Evolutionary conservation across 2,888 invertebrate genomes (phyloP).

Genomic region (Melieria crassipennis): DNA sequence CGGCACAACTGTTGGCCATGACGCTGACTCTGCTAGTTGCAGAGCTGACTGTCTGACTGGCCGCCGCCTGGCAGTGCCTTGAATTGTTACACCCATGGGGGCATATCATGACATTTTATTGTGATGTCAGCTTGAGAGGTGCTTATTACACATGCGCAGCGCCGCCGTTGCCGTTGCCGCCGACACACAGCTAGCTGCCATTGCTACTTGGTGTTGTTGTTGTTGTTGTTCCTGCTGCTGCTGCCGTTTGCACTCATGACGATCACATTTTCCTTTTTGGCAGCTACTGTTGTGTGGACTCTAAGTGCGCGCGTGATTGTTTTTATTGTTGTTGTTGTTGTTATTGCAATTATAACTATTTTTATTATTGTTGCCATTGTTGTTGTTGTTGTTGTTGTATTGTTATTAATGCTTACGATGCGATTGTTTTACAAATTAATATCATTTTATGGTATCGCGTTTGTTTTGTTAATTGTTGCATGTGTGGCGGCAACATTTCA

Average conservation of each 20-base stretch:
- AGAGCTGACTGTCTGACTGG: no score
- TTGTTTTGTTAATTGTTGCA: slow-evolving; percentile 37
- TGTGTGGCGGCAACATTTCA: slow-evolving; percentile 30
- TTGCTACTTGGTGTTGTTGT: not conserved
- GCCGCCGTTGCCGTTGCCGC: not conserved
- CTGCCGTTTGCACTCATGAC: slow-evolving; percentile 1
- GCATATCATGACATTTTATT: slow-evolving; percentile 65
- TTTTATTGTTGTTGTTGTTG: slow-evolving; percentile 13
- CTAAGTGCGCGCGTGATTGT: slow-evolving; percentile 13
- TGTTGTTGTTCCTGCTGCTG: not conserved
- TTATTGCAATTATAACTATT: not conserved
- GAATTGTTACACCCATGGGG: slow-evolving; percentile 51
- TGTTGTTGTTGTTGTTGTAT: slow-evolving; percentile 19
- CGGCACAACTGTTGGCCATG: no score
- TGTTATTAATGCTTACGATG: slow-evolving; percentile 15
- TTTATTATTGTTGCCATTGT: not conserved
- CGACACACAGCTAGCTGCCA: not conserved
- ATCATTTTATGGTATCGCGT: slow-evolving; percentile 54
- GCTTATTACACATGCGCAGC: slow-evolving; percentile 63
- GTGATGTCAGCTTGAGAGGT: slow-evolving; percentile 64
- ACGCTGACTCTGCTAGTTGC: no score
- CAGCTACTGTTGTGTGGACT: slow-evolving; percentile 22
- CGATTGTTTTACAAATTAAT: slow-evolving; percentile 24
- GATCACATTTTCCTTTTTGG: slow-evolving; percentile 29
- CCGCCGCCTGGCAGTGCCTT: no score